These are phyloP conservation scores for Habropoda laboriosa DNA, from an alignment of 1,140 invertebrate genomes.

Conservation along the genomic window DNA sequence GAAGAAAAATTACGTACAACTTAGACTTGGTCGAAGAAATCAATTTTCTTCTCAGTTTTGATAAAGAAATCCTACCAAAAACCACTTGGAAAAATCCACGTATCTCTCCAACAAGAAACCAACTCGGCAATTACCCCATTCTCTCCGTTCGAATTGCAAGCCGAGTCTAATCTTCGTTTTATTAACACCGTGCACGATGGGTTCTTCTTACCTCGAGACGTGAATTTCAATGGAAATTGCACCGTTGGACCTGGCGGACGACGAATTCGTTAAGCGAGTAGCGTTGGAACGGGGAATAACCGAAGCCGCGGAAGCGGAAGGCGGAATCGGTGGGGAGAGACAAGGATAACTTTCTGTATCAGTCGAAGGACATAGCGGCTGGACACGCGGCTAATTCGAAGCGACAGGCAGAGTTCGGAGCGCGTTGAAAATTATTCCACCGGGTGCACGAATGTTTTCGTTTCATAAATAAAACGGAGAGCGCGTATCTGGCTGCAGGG, in stretches of 20 bases:
- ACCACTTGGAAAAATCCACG: too few species aligned
- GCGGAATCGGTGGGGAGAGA: constrained; percentile 3
- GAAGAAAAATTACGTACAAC: too few species aligned
- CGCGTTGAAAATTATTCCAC: constrained; percentile 29
- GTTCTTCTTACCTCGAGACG: constrained; percentile 10
- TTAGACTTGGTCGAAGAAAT: too few species aligned
- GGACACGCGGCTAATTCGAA: constrained; percentile 39
- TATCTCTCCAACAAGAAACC: too few species aligned
- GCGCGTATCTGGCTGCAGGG: neutral
- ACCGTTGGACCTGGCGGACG: neutral
- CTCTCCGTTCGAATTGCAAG: neutral
- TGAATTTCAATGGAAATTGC: constrained; percentile 50
- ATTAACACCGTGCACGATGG: neutral
- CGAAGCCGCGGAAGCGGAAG: too few species aligned
- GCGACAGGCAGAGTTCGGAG: neutral
- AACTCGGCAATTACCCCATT: too few species aligned
- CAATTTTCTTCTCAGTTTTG: neutral
- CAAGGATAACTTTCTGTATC: constrained; percentile 26
- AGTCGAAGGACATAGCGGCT: neutral
- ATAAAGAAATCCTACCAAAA: too few species aligned
- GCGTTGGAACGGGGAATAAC: neutral
- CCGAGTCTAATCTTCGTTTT: neutral
- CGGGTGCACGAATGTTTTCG: constrained; percentile 33
- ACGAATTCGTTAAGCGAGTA: constrained; percentile 17
- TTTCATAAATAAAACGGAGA: constrained; percentile 55